A percentile compares a stretch with the other conserved stretches of the same genome.
phyloP scores from a whole-genome alignment of 2,113 vertebrate genomes.

The Forbesichthys papilliferus region DNA sequence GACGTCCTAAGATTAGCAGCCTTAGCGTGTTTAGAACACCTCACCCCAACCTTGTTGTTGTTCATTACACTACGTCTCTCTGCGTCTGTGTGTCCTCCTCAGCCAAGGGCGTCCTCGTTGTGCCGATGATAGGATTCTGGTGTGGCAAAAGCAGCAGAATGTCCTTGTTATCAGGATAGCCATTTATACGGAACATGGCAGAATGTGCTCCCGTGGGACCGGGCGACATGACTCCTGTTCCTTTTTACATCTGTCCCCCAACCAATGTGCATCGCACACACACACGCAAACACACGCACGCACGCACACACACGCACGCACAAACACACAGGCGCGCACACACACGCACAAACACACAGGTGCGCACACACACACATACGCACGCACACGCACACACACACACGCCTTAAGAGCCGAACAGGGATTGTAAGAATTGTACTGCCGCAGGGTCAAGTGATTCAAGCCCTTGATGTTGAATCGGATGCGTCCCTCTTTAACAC shows the following conservation, averaged over 20 bases:
- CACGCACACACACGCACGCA: slow-evolving; percentile 60
- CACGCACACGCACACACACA: slow-evolving; percentile 18
- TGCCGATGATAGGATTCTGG: slow-evolving; percentile 47
- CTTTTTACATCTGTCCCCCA: slow-evolving; percentile 22
- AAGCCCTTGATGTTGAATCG: slow-evolving; percentile 63
- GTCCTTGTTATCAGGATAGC: slow-evolving; percentile 69
- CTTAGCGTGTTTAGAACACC: slow-evolving; percentile 57
- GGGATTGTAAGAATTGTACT: slow-evolving; percentile 62
- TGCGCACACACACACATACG: slow-evolving; percentile 57
- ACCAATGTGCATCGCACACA: slow-evolving; percentile 18
- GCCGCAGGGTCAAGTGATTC: slow-evolving; percentile 69
- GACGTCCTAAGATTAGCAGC: slow-evolving; percentile 66
- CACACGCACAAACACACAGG: slow-evolving; percentile 56
- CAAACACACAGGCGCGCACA: slow-evolving; percentile 52
- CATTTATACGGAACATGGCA: slow-evolving; percentile 60
- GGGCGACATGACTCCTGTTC: slow-evolving; percentile 59
- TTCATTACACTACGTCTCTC: slow-evolving; percentile 52
- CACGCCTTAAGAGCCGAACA: slow-evolving; percentile 46
- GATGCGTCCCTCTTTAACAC: slow-evolving; percentile 62
- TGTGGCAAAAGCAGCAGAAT: slow-evolving; percentile 40
- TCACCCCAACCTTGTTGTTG: slow-evolving; percentile 66
- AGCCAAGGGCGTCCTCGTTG: slow-evolving; percentile 55
- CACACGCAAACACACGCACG: slow-evolving; percentile 42
- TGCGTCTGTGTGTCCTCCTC: slow-evolving; percentile 39
- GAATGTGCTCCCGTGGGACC: slow-evolving; percentile 61